These are phyloP conservation scores for Rhipidura dahli DNA, from an alignment of 2,113 vertebrate species.

Conservation along the genomic window DNA sequence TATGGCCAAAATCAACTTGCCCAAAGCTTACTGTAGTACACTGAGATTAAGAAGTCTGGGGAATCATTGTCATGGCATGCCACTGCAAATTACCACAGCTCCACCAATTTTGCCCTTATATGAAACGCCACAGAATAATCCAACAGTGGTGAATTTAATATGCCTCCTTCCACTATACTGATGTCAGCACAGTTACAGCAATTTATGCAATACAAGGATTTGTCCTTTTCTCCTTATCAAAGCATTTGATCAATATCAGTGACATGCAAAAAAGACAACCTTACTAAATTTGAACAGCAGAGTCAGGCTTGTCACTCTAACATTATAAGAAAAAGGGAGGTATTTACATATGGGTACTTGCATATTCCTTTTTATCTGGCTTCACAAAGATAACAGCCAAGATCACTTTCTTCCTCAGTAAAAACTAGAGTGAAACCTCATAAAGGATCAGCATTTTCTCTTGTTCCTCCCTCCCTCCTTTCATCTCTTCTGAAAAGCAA, in stretches of 20 bases:
- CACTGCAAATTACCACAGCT: background rate
- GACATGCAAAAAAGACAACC: constrained; percentile 40
- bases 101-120: background rate
- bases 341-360: constrained; percentile 34
- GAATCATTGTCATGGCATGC: background rate
- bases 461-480: background rate
- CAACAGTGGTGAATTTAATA: constrained; percentile 28
- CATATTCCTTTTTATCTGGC: constrained; percentile 42
- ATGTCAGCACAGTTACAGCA: constrained; percentile 38
- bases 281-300: constrained; percentile 24
- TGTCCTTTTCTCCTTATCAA: constrained; percentile 52
- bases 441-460: background rate
- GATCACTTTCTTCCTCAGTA: background rate
- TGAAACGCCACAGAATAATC: background rate
- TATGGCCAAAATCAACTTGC: background rate
- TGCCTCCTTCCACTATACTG: background rate
- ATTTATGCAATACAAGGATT: constrained; percentile 36
- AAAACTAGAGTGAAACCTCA: background rate
- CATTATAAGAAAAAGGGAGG: constrained; percentile 23
- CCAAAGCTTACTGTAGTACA: background rate
- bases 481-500: background rate
- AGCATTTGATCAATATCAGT: constrained; percentile 47
- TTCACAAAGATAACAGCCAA: constrained; percentile 27
- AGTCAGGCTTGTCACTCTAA: constrained; percentile 22
- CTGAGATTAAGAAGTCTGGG: background rate